phyloP scores from a whole-genome alignment of 2,888 invertebrate genomes.

The Acanthosepion lycidas region DNA sequence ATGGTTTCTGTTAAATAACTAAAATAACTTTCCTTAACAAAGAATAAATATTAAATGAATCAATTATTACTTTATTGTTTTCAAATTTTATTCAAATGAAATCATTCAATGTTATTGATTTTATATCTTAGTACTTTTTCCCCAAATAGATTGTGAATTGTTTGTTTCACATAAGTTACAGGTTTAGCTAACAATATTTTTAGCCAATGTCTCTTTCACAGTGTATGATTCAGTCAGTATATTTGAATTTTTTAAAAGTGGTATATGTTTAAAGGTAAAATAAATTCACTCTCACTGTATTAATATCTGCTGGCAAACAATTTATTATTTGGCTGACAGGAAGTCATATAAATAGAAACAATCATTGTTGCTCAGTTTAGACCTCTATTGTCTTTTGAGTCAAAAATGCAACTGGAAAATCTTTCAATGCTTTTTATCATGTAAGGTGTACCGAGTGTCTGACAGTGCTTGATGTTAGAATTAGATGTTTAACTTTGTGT shows the following conservation, averaged over 20 bases:
- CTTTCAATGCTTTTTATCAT: background rate
- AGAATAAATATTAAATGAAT: background rate
- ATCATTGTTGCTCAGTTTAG: constrained; percentile 12
- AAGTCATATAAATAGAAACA: background rate
- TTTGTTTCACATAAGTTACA: background rate
- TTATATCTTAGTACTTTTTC: background rate
- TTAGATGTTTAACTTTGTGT: background rate
- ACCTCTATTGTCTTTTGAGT: background rate
- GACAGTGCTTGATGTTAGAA: background rate
- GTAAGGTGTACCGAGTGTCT: background rate
- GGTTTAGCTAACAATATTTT: background rate
- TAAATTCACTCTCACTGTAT: background rate
- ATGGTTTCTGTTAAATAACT: background rate
- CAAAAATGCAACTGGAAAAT: background rate
- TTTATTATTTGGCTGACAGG: constrained; percentile 16
- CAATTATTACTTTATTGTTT: background rate
- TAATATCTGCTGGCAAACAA: constrained; percentile 33
- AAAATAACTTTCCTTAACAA: background rate
- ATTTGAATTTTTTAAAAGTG: background rate
- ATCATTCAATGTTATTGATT: background rate
- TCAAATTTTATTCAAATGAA: background rate
- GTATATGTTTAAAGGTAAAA: background rate
- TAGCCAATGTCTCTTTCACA: constrained; percentile 33
- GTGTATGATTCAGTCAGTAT: background rate
- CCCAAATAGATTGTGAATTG: background rate